Evolutionary conservation across 2,113 vertebrate genomes (phyloP).

Genomic region (Cyrtonyx montezumae): DNA sequence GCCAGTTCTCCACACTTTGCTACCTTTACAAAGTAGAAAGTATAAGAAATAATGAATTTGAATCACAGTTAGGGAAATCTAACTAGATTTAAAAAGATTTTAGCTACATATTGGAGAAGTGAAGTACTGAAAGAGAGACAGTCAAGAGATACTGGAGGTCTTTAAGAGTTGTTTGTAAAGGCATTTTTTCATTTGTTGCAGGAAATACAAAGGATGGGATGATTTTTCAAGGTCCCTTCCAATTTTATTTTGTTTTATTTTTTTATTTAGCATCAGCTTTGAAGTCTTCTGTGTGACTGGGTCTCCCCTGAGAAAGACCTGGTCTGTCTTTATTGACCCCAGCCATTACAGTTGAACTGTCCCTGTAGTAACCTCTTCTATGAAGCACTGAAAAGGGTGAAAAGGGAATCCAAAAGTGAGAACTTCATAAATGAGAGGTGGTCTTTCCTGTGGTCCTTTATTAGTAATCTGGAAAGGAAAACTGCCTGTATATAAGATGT

Average conservation of each 20-base stretch:
- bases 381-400: neutral
- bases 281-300: neutral
- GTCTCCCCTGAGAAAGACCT: neutral
- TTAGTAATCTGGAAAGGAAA: neutral
- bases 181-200: neutral
- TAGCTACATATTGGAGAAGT: neutral
- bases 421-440: neutral
- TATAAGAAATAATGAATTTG: neutral
- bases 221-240: neutral
- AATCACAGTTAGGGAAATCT: neutral
- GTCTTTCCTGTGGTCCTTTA: neutral
- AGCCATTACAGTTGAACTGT: neutral
- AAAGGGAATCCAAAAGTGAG: too few relatives aligned
- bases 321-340: neutral
- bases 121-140: neutral
- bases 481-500: too few relatives aligned
- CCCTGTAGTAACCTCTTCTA: neutral
- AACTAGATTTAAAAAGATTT: neutral
- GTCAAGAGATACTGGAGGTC: neutral
- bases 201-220: neutral
- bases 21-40: neutral
- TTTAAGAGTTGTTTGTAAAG: neutral
- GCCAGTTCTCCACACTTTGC: too few relatives aligned
- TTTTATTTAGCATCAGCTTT: too few relatives aligned
- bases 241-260: rapidly evolving